phyloP scores from a whole-genome alignment of 2,113 vertebrate genomes.

The Brevimyrus niger region DNA sequence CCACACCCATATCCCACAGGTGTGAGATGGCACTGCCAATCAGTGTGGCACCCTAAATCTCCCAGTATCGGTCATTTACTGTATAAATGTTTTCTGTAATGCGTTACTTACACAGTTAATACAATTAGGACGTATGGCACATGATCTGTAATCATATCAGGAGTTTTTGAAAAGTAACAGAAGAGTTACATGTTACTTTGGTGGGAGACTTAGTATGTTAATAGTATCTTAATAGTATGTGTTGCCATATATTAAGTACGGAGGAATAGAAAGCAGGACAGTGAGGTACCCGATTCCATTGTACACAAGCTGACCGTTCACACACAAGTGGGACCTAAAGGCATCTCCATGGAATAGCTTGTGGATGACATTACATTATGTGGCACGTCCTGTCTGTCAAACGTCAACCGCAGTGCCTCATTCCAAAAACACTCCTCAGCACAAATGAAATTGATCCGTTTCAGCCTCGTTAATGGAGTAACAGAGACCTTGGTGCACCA shows the following conservation, averaged over 20 bases:
- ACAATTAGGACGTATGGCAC: neutral
- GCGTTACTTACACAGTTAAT: neutral
- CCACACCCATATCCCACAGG: no score
- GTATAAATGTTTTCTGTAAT: no score
- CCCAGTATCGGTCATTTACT: no score
- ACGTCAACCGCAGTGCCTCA: neutral
- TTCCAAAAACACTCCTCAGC: neutral
- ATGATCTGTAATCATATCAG: neutral
- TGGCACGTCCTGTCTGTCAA: neutral
- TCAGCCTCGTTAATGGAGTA: neutral
- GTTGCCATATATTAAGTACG: neutral
- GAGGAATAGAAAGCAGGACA: neutral
- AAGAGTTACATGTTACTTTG: neutral
- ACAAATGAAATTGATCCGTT: neutral
- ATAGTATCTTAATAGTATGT: neutral
- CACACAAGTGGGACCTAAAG: neutral
- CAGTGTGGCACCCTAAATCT: no score
- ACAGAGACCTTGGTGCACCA: neutral
- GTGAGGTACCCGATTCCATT: neutral
- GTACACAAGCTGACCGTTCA: neutral
- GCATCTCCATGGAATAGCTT: neutral
- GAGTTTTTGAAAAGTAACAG: neutral
- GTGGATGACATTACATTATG: neutral
- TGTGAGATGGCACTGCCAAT: no score
- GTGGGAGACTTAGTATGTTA: neutral